Evolutionary conservation across 2,888 invertebrate species (phyloP).

Genomic region (Aromia moschata): DNA sequence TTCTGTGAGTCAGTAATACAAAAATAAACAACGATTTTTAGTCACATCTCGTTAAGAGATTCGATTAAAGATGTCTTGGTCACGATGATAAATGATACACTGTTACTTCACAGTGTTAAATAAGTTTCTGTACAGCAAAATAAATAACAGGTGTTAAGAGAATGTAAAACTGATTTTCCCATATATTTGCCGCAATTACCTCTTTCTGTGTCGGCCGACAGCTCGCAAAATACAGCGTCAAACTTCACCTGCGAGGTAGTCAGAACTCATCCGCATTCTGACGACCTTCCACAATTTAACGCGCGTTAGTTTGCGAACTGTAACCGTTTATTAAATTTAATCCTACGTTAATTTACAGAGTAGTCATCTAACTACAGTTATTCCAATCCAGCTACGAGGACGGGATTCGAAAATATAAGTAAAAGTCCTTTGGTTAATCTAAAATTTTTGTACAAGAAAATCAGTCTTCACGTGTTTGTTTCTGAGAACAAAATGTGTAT

Average conservation of each 20-base stretch:
- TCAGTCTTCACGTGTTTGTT: conserved; percentile 61
- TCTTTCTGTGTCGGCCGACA: conserved; percentile 14
- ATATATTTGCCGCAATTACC: conserved; percentile 35
- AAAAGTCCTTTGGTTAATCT: conserved; percentile 19
- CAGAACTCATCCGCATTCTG: neutral
- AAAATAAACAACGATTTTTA: conserved; percentile 3
- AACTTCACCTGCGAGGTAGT: neutral
- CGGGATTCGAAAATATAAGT: too few relatives aligned
- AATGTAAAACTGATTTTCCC: conserved; percentile 28
- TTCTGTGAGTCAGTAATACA: conserved; percentile 18
- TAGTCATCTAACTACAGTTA: conserved; percentile 18
- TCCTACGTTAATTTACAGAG: conserved; percentile 4
- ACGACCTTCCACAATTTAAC: neutral
- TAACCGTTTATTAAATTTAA: conserved; percentile 7
- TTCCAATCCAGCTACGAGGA: conserved; percentile 8
- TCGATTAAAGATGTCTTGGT: conserved; percentile 13
- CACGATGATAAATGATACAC: conserved; percentile 10
- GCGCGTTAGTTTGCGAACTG: neutral
- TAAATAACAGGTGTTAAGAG: neutral
- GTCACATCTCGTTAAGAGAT: neutral
- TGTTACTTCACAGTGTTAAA: conserved; percentile 4
- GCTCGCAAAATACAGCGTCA: conserved; percentile 6
- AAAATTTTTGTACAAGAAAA: conserved; percentile 59
- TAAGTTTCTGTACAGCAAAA: conserved; percentile 4
- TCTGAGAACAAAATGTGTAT: conserved; percentile 45